Percentiles rank a stretch among this genome's conserved stretches.
Evolutionary conservation across 2,113 vertebrate genomes (phyloP).

Genomic region (Entelurus aequoreus): DNA sequence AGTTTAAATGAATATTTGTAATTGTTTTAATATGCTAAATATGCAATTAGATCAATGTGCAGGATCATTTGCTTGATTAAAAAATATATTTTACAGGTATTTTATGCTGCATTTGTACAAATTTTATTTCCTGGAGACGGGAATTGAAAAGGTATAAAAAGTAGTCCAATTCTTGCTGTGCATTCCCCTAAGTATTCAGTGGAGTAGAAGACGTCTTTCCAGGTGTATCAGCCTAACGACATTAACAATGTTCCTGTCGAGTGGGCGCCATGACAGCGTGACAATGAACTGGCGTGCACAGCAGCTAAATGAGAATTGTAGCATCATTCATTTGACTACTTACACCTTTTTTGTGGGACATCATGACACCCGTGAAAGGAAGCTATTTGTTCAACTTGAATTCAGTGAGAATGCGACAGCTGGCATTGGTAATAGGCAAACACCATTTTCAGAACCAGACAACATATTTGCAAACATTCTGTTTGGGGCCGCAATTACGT

Average conservation of each 20-base stretch:
- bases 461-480: not conserved
- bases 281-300: not conserved
- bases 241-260: not conserved
- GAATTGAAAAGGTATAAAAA: not conserved
- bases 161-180: too few species aligned
- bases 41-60: too few species aligned
- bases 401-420: not conserved
- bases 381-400: not conserved
- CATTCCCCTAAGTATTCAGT: not conserved
- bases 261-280: not conserved
- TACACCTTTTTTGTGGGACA: not conserved
- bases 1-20: too few species aligned
- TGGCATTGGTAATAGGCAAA: not conserved
- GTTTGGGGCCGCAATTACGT: not conserved
- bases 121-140: too few species aligned
- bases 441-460: not conserved
- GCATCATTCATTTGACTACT: not conserved
- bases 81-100: too few species aligned
- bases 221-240: not conserved
- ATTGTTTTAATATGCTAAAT: too few species aligned
- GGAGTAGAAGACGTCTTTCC: not conserved
- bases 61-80: too few species aligned
- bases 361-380: not conserved
- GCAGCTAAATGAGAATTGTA: slow-evolving; percentile 1
- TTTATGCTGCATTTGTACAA: too few species aligned